A percentile compares a stretch with the other conserved stretches of the same genome.
These are phyloP conservation scores for Anadara kagoshimensis DNA, from an alignment of 1,140 invertebrate genomes.

Conservation along the genomic window DNA sequence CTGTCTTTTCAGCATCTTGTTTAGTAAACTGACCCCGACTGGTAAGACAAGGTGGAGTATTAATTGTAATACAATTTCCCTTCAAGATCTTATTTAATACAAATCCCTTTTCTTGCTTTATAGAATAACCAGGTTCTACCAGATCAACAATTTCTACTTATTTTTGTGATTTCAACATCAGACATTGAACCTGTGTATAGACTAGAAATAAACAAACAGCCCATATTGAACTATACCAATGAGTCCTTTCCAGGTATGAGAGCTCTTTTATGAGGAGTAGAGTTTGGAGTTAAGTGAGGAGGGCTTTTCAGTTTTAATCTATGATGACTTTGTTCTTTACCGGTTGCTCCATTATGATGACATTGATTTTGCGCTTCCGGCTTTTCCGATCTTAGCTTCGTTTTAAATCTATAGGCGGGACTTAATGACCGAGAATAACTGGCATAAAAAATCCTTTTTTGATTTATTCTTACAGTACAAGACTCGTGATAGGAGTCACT, in stretches of 20 bases:
- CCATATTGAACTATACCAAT: conserved; percentile 40
- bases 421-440: no score
- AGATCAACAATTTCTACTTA: conserved; percentile 26
- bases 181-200: conserved; percentile 41
- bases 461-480: no score
- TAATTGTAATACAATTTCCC: conserved; percentile 10
- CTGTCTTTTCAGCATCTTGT: conserved; percentile 21
- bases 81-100: conserved; percentile 15
- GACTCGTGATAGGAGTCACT: no score
- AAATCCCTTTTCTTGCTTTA: conserved; percentile 42
- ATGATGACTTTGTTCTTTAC: neutral
- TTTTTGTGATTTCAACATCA: conserved; percentile 37
- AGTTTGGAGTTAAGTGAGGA: conserved; percentile 37
- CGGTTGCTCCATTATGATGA: no score
- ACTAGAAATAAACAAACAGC: conserved; percentile 31
- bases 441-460: no score
- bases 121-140: conserved; percentile 26
- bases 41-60: conserved; percentile 21
- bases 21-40: conserved; percentile 23
- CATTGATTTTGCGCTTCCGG: no score
- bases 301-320: conserved; percentile 35
- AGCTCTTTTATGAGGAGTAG: conserved; percentile 39
- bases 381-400: no score
- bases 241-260: conserved; percentile 36
- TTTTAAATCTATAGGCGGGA: no score